Conservation (phyloP, 1,140 invertebrate species). For the Drosophila takahashii region DNA sequence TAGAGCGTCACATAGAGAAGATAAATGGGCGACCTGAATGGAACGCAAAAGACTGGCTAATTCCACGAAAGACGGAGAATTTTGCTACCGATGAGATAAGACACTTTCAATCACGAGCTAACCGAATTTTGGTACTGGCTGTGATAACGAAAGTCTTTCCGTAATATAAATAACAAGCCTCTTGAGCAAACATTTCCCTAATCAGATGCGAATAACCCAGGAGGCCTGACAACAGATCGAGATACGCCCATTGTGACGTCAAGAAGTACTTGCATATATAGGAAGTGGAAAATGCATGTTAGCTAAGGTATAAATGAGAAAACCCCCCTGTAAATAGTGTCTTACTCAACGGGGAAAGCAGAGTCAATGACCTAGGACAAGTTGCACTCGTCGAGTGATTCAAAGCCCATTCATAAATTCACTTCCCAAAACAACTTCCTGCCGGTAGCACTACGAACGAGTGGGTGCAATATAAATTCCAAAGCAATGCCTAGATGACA, state of each 20-base stretch:
- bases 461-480: constrained; percentile 68
- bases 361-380: constrained; percentile 55
- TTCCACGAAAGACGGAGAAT: constrained; percentile 26
- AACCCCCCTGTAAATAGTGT: neutral
- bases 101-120: constrained; percentile 21
- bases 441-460: constrained; percentile 12
- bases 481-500: constrained; percentile 52
- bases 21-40: constrained; percentile 13
- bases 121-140: constrained; percentile 13
- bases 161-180: constrained; percentile 24
- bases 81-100: constrained; percentile 36
- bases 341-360: constrained; percentile 10
- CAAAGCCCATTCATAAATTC: constrained; percentile 64
- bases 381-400: constrained; percentile 45
- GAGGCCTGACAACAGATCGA: constrained; percentile 30
- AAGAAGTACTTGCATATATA: neutral
- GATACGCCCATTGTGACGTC: constrained; percentile 30
- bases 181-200: constrained; percentile 33
- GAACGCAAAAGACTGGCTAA: constrained; percentile 5
- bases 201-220: constrained; percentile 29
- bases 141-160: constrained; percentile 7
- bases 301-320: neutral
- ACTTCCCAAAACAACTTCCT: constrained; percentile 58
- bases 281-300: neutral
- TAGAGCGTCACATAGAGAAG: constrained; percentile 20